These are phyloP conservation scores for Andrena cerasifolii DNA, from an alignment of 1,140 invertebrate species.

Conservation along the genomic window DNA sequence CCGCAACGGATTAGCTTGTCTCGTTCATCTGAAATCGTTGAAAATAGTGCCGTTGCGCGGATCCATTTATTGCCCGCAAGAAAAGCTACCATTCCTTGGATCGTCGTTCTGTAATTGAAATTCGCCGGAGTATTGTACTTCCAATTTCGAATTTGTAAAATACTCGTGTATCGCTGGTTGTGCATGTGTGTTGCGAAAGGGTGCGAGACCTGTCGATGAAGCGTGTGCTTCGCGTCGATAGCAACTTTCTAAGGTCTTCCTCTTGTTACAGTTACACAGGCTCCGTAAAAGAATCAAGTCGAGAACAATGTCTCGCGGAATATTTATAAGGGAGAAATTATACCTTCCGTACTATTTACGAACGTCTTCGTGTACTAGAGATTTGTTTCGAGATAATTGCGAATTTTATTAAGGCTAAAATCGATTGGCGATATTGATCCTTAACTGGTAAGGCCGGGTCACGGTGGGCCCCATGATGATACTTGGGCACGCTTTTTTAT, in stretches of 20 bases:
- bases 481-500: too few species aligned
- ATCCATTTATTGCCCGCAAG: slow-evolving; percentile 1
- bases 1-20: not conserved
- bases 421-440: too few species aligned
- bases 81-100: not conserved
- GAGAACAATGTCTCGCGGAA: not conserved
- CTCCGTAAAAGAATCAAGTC: not conserved
- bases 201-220: slow-evolving; percentile 3
- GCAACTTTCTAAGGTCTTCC: slow-evolving; percentile 27
- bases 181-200: slow-evolving; percentile 3
- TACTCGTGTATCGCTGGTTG: slow-evolving; percentile 1
- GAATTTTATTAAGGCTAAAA: too few species aligned
- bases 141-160: slow-evolving; percentile 22
- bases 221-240: not conserved
- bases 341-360: not conserved
- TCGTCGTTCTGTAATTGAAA: not conserved
- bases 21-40: not conserved
- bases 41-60: not conserved
- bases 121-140: not conserved
- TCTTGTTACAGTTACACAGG: slow-evolving; percentile 16
- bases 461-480: too few species aligned
- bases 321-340: not conserved
- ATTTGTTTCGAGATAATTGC: not conserved
- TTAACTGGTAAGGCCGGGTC: too few species aligned
- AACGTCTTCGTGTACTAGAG: not conserved